Conservation (phyloP, 1,140 invertebrate species). For the Agrilus planipennis region DNA sequence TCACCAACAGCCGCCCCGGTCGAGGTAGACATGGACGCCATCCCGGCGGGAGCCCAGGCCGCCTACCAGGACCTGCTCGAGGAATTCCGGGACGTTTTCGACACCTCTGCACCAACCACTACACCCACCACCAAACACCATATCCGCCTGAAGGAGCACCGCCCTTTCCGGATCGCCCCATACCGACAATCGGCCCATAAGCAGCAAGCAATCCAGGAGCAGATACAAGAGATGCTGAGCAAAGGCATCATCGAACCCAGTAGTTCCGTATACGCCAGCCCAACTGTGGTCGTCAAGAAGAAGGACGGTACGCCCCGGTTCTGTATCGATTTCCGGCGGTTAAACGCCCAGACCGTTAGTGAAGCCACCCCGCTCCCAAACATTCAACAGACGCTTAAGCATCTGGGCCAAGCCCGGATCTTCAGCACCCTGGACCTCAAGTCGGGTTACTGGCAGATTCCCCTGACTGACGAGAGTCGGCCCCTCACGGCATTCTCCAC, state of each 20-base stretch:
- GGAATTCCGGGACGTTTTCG: too few relatives aligned
- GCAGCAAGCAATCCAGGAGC: neutral
- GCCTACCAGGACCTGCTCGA: too few relatives aligned
- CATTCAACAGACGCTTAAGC: neutral
- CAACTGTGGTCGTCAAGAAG: neutral
- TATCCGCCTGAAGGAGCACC: too few relatives aligned
- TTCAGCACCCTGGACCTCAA: conserved; percentile 1
- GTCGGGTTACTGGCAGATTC: neutral
- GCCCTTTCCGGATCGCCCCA: too few relatives aligned
- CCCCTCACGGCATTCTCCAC: conserved; percentile 5
- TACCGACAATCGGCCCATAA: too few relatives aligned
- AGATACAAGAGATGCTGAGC: neutral
- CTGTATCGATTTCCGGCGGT: conserved; percentile 1
- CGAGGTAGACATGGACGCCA: too few relatives aligned
- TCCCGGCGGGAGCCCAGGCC: too few relatives aligned
- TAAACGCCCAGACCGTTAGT: neutral
- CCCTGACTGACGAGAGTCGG: neutral
- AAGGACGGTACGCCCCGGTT: neutral
- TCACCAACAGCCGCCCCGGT: too few relatives aligned
- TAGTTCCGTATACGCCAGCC: neutral
- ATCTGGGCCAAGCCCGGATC: neutral
- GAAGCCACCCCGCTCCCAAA: neutral
- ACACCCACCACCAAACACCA: too few relatives aligned
- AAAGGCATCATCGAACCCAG: neutral
- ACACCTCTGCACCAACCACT: too few relatives aligned